Conservation (phyloP, 2,888 invertebrate genomes). For the Latrodectus hesperus region DNA sequence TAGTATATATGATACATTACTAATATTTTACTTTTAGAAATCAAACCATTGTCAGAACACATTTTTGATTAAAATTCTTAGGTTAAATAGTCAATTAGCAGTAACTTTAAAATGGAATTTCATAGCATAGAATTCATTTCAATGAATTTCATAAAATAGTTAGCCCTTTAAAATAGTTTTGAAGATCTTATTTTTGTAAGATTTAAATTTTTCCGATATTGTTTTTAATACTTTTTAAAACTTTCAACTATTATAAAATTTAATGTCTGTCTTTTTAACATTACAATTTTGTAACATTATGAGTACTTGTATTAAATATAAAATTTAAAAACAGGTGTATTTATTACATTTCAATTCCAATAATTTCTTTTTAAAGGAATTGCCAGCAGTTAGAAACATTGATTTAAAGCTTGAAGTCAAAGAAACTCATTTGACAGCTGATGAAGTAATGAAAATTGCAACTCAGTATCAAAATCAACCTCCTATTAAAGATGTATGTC, state of each 20-base stretch:
- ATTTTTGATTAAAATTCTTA: too few relatives aligned
- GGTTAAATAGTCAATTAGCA: too few relatives aligned
- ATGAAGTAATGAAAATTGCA: constrained; percentile 86
- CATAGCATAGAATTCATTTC: background rate
- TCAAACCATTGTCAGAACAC: too few relatives aligned
- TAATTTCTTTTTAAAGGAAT: constrained; percentile 15
- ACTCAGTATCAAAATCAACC: constrained; percentile 89
- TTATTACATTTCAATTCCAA: background rate
- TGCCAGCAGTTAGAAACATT: constrained; percentile 36
- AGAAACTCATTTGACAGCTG: background rate
- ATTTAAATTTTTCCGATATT: background rate
- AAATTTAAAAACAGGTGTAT: too few relatives aligned
- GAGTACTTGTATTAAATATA: too few relatives aligned
- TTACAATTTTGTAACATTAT: too few relatives aligned
- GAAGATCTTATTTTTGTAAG: background rate
- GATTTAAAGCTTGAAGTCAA: background rate
- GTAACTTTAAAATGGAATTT: too few relatives aligned
- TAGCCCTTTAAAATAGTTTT: background rate
- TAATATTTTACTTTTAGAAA: too few relatives aligned
- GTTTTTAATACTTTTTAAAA: too few relatives aligned
- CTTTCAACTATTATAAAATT: too few relatives aligned
- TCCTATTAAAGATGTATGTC: constrained; percentile 30
- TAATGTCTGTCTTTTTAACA: too few relatives aligned
- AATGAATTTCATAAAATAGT: background rate
- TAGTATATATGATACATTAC: too few relatives aligned